Conservation (phyloP, 2,888 invertebrate genomes). For the Harpalus rubripes region DNA sequence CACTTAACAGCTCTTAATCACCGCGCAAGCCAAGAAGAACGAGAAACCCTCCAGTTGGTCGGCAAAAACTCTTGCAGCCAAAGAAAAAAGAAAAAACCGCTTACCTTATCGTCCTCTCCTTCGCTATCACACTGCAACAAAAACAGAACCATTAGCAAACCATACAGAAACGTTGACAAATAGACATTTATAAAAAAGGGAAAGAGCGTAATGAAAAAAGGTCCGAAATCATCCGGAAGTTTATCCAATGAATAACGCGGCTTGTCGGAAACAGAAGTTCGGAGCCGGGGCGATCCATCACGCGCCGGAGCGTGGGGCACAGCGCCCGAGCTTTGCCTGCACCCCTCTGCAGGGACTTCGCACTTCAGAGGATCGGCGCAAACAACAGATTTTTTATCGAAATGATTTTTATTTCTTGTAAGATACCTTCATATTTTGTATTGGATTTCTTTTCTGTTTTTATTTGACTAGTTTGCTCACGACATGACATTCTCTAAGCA, state of each 20-base stretch:
- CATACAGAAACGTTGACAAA: constrained; percentile 63
- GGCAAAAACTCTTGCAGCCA: constrained; percentile 50
- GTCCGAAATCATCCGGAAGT: constrained; percentile 67
- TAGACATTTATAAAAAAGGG: constrained; percentile 65
- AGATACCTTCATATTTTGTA: neutral
- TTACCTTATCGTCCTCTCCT: constrained; percentile 94
- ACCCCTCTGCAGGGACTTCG: neutral
- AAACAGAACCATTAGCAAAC: constrained; percentile 74
- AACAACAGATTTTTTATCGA: constrained; percentile 2
- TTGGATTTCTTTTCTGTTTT: neutral
- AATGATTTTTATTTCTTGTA: neutral
- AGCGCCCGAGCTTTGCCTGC: neutral
- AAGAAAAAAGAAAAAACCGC: constrained; percentile 74
- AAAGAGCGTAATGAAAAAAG: constrained; percentile 64
- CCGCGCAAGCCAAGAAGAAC: constrained; percentile 39
- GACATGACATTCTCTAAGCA: neutral
- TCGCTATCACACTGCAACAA: constrained; percentile 94
- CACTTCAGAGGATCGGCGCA: constrained; percentile 4
- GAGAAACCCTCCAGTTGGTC: constrained; percentile 44
- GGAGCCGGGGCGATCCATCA: constrained; percentile 60
- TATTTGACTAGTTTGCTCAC: neutral
- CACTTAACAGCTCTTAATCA: constrained; percentile 62
- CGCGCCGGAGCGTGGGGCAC: neutral
- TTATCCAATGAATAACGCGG: constrained; percentile 65
- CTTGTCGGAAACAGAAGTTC: constrained; percentile 66